Evolutionary conservation across 2,888 invertebrate species (phyloP), one percentile per base, ranked within the genome.

Genomic region (Anthrax anthrax): DNA sequence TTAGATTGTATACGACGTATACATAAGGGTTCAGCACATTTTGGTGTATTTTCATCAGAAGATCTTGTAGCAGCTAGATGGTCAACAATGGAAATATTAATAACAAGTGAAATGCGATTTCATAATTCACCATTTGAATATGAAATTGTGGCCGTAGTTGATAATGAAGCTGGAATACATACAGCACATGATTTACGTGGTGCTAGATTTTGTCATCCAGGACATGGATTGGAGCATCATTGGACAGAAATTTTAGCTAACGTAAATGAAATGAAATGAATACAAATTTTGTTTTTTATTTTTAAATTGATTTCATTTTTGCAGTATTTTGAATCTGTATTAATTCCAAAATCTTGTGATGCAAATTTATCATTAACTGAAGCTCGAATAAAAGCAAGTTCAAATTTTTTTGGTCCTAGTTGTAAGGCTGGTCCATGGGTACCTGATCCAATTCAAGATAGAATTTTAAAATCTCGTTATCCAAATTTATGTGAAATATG

Each of bases 381-480:
- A 65, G 85, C 91, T 60, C 75, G 82, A 36, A 74, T 92, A 17
- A 77, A 78, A 48, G 76, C 84, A 0, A 74, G 85, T 0, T 76
- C 86, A 0, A 70, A 74, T 41, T 89, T 77, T 70, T 94, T 94
- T 65, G 75, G 76, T 4, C 70, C 75, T 17, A 84, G 88, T 23
- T 95, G 94, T 62, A 85, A 87, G 53, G 84, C 92, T 0, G 92
- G 92, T 0, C 76, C 80, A 0, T 90, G 89, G 89, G 78, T 84
- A 0, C 73, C 77, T 0, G 82, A 88, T 60, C 62, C 69, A 0
- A 54, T 61, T 0, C 69, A 79, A 27, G 85, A 88, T 56, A 62
- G 65, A 3, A 62, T 75, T 55, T 67, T 89, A 0, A 89, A 82
- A 61, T 59, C 58, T 5, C 75, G 72, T 43, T 88, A 86, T 63